phyloP scores from a whole-genome alignment of 2,888 invertebrate species.

The Tenthredo livida region DNA sequence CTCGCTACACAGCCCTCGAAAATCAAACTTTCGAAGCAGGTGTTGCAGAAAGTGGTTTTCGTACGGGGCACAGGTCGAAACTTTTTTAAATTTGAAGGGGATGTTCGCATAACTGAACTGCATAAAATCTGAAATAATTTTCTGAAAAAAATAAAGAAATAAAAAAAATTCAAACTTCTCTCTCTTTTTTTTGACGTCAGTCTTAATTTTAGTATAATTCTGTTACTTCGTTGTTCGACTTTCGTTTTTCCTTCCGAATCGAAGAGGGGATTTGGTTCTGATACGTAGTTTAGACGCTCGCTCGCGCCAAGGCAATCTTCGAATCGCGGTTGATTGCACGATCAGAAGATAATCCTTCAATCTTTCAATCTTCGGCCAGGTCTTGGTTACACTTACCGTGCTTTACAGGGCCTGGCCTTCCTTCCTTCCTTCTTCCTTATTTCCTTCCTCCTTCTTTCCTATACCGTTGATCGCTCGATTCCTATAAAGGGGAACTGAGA shows the following conservation, averaged over 20 bases:
- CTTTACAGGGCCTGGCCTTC: not conserved
- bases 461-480: not conserved
- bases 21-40: too few species aligned
- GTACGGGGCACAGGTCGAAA: too few species aligned
- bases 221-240: not conserved
- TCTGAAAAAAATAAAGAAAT: too few species aligned
- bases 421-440: not conserved
- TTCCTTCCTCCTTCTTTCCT: not conserved
- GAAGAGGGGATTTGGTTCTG: not conserved
- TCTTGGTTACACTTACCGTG: slow-evolving; percentile 21
- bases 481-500: not conserved
- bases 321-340: slow-evolving; percentile 23
- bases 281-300: not conserved
- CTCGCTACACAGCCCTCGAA: too few species aligned
- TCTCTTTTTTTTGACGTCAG: too few species aligned
- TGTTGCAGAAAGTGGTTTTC: too few species aligned
- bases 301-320: not conserved
- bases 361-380: slow-evolving; percentile 33
- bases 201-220: not conserved
- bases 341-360: slow-evolving; percentile 43
- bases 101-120: too few species aligned
- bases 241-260: not conserved
- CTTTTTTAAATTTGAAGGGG: too few species aligned
- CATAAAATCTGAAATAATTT: too few species aligned
- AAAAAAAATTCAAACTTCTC: too few species aligned